Conservation (phyloP, 2,888 invertebrate species). For the Diadegma fenestrale region DNA sequence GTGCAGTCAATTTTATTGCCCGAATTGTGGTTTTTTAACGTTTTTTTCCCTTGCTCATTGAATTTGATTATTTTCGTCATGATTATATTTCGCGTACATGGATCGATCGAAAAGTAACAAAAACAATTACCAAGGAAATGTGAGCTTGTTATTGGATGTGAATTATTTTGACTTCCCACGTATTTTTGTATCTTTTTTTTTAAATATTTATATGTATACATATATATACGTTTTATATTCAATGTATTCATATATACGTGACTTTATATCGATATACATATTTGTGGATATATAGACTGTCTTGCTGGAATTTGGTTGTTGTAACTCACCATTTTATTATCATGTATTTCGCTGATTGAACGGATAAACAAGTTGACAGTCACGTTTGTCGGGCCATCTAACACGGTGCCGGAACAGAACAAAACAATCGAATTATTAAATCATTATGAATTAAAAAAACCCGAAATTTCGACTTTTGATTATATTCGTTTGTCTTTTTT, state of each 20-base stretch:
- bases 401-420: constrained; percentile 85
- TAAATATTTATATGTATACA: constrained; percentile 35
- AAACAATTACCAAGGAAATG: not conserved
- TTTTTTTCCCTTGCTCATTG: not conserved
- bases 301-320: constrained; percentile 79
- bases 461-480: constrained; percentile 59
- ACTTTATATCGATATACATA: constrained; percentile 75
- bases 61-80: not conserved
- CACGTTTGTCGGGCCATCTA: constrained; percentile 94
- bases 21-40: not conserved
- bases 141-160: not conserved
- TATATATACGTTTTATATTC: constrained; percentile 50
- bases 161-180: not conserved
- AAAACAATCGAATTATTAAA: constrained; percentile 82
- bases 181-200: constrained; percentile 41
- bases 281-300: constrained; percentile 73
- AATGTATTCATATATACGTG: constrained; percentile 78
- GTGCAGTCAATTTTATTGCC: not conserved
- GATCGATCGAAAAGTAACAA: not conserved
- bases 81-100: not conserved
- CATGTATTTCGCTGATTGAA: constrained; percentile 99
- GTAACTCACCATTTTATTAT: constrained; percentile 98
- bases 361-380: constrained; percentile 98
- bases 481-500: not conserved
- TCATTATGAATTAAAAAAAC: constrained; percentile 60